Conservation (phyloP, 2,888 invertebrate genomes). For the Cantharis lateralis region DNA sequence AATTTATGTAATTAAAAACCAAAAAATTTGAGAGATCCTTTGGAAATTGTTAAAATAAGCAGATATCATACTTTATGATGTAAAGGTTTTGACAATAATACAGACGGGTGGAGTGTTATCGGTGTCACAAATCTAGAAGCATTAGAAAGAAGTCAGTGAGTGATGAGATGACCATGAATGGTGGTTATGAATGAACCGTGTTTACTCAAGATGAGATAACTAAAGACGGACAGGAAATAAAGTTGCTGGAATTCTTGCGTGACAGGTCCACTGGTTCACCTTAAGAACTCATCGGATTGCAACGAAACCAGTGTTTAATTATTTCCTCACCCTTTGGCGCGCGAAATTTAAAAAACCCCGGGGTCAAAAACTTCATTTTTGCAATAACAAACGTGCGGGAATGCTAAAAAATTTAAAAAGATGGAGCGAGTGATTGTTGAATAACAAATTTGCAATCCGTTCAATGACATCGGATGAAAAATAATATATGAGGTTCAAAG, state of each 20-base stretch:
- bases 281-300: neutral
- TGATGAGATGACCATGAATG: conserved; percentile 37
- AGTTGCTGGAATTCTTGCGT: conserved; percentile 38
- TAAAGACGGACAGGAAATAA: conserved; percentile 41
- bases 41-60: neutral
- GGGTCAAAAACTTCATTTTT: neutral
- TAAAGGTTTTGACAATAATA: conserved; percentile 5
- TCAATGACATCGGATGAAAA: conserved; percentile 49
- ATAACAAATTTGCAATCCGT: conserved; percentile 51
- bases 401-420: conserved; percentile 35
- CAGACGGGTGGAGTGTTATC: conserved; percentile 1
- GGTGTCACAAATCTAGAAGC: conserved; percentile 11
- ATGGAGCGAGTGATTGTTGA: conserved; percentile 45
- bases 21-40: too few relatives aligned
- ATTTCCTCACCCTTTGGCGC: conserved; percentile 11
- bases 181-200: conserved; percentile 42
- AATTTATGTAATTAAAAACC: too few relatives aligned
- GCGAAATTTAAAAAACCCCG: neutral
- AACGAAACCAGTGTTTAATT: neutral
- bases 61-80: neutral
- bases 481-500: conserved; percentile 44
- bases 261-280: conserved; percentile 24
- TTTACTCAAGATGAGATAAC: conserved; percentile 40
- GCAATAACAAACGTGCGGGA: conserved; percentile 24
- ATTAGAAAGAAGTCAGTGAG: conserved; percentile 18